These are phyloP conservation scores for Andrena cerasifolii DNA, from an alignment of 1,140 invertebrate genomes.

Conservation along the genomic window DNA sequence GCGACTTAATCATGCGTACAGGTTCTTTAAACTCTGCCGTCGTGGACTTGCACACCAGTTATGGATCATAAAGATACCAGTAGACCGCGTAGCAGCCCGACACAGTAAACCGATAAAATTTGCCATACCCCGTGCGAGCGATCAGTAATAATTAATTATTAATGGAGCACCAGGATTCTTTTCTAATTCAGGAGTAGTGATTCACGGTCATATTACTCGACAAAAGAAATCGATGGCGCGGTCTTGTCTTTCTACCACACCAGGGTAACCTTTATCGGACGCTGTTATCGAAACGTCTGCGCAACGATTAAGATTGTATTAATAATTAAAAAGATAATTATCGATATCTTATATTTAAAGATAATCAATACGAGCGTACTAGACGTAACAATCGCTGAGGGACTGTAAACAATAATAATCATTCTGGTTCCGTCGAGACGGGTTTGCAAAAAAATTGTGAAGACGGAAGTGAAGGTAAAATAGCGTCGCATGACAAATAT, in stretches of 20 bases:
- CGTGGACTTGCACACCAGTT: too few species aligned
- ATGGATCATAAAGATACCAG: conserved; percentile 16
- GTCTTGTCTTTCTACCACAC: conserved; percentile 2
- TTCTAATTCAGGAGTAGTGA: too few species aligned
- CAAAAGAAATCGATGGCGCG: conserved; percentile 12
- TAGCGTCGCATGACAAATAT: too few species aligned
- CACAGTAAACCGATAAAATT: conserved; percentile 49
- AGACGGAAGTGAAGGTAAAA: too few species aligned
- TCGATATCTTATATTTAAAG: conserved; percentile 23
- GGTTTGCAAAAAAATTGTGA: too few species aligned
- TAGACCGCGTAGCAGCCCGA: background rate
- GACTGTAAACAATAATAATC: conserved; percentile 10
- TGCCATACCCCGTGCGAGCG: conserved; percentile 8
- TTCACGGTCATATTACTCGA: background rate
- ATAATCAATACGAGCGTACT: conserved; percentile 25
- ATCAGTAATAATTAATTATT: conserved; percentile 30
- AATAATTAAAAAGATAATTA: conserved; percentile 52
- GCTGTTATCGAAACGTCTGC: background rate
- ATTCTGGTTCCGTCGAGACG: too few species aligned
- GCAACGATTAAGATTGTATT: conserved; percentile 22
- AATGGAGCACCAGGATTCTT: too few species aligned
- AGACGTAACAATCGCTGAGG: background rate
- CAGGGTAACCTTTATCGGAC: conserved; percentile 17
- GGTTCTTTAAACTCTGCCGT: background rate
- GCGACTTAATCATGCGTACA: background rate